Evolutionary conservation across 2,113 vertebrate genomes (phyloP), one percentile per base, ranked within the genome.

Genomic region (Muntiacus reevesi): DNA sequence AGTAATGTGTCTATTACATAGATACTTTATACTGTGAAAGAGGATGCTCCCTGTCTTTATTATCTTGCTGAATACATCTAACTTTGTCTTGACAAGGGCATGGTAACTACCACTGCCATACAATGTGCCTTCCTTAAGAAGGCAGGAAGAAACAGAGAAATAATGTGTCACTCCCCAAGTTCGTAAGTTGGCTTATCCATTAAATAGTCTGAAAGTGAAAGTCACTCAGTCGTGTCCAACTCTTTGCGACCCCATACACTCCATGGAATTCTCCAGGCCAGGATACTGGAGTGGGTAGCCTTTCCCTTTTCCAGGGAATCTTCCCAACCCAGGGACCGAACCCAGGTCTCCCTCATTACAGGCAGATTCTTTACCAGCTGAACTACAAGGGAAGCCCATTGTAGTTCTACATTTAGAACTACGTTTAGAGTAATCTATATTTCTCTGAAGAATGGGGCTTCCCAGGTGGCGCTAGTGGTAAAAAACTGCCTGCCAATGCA

Each of bases 11-110:
- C 74, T 36, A 36, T 74, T 78, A 59, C 15, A 55, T 21, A 86
- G 60, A 47, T 67, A 76, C 55, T 92, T 55, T 40, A 40, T 47
- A 81, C 30, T 87, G 27, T n/a, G 74, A 83, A 92, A 17, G 43
- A 74, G 54, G 62, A 10, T 62, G 19, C 30, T 88, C 47, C 36
- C 30, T 64, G 16, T 62, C 60, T 67, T 64, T 36, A 36, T 45
- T 89, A 47, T 64, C 60, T 33, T 57, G n/a, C 5, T 74, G 17
- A 60, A 74, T 54, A 87, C 30, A 55, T 76, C 10, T 88, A 25
- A 88, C 3, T 94, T 94, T 16, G 14, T 82, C 30, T 76, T 95
- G 54, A 83, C 74, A 88, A 83, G 25, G 30, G 55, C 19, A 83
- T 47, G 78, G 45, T 76, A 47, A 36, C 94, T 83, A 19, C 40